phyloP scores from a whole-genome alignment of 1,140 invertebrate genomes.

The Lucilia cuprina region DNA sequence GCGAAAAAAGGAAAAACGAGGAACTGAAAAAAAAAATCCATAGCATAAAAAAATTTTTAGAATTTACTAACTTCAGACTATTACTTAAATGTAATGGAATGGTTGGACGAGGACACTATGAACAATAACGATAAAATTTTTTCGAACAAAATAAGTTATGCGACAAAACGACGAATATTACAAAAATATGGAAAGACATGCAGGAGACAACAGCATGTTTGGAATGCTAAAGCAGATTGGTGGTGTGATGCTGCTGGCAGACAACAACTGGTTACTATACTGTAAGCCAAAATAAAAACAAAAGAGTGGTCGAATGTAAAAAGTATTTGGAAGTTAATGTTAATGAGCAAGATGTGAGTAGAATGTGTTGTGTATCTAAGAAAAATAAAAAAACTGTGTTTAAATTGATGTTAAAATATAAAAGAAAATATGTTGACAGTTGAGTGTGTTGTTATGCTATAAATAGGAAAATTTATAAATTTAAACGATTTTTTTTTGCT shows the following conservation, averaged over 20 bases:
- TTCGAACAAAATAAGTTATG: neutral
- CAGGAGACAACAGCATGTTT: neutral
- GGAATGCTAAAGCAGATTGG: neutral
- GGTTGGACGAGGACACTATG: neutral
- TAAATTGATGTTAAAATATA: neutral
- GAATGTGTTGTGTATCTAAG: neutral
- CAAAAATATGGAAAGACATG: neutral
- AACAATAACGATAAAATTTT: neutral
- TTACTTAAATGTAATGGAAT: too few species aligned
- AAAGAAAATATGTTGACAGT: neutral
- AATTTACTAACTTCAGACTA: too few species aligned
- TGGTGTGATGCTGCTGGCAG: neutral
- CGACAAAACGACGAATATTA: neutral
- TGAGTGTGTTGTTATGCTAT: too few species aligned
- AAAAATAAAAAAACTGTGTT: neutral
- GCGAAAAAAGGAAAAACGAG: neutral
- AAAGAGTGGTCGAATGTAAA: neutral
- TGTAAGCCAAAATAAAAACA: neutral
- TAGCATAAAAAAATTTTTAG: too few species aligned
- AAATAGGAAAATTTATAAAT: too few species aligned
- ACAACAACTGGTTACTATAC: too few species aligned
- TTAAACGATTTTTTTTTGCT: too few species aligned
- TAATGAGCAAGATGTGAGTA: neutral
- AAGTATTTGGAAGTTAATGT: neutral
- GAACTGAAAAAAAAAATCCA: too few species aligned